Evolutionary conservation across 1,140 invertebrate species (phyloP).

Genomic region (Whitmania pigra): DNA sequence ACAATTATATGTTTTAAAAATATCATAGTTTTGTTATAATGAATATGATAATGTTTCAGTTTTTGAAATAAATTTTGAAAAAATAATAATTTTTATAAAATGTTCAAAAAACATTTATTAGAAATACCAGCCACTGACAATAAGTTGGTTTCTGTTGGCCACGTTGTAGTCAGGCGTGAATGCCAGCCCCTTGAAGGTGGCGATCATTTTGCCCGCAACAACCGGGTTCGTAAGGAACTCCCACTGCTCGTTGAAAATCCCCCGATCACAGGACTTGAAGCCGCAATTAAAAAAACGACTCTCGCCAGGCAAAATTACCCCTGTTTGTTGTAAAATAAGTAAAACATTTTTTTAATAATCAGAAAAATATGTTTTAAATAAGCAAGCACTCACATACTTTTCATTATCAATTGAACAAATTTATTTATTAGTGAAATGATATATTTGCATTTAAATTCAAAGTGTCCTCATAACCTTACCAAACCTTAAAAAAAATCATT

Average conservation of each 20-base stretch:
- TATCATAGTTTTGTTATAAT: no score
- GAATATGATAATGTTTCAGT: no score
- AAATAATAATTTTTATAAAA: neutral
- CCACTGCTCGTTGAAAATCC: constrained; percentile 42
- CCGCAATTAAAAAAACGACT: constrained; percentile 40
- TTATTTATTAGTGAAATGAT: no score
- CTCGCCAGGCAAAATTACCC: constrained; percentile 41
- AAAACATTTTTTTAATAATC: no score
- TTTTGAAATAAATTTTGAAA: no score
- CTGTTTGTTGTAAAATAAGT: constrained; percentile 27
- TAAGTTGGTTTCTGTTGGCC: constrained; percentile 33
- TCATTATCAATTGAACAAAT: no score
- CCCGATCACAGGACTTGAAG: constrained; percentile 41
- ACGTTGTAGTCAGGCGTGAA: constrained; percentile 37
- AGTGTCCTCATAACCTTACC: no score
- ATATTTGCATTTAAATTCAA: no score
- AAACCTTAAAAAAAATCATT: no score
- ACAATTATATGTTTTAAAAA: no score
- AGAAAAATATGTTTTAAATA: no score
- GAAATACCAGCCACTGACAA: constrained; percentile 29
- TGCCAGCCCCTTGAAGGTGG: constrained; percentile 39
- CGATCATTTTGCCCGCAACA: constrained; percentile 35
- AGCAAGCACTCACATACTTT: no score
- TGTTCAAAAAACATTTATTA: neutral
- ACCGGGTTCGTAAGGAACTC: constrained; percentile 39